Base-by-base conservation (phyloP, 2,113 vertebrate species). In the Tragelaphus scriptus region DNA sequence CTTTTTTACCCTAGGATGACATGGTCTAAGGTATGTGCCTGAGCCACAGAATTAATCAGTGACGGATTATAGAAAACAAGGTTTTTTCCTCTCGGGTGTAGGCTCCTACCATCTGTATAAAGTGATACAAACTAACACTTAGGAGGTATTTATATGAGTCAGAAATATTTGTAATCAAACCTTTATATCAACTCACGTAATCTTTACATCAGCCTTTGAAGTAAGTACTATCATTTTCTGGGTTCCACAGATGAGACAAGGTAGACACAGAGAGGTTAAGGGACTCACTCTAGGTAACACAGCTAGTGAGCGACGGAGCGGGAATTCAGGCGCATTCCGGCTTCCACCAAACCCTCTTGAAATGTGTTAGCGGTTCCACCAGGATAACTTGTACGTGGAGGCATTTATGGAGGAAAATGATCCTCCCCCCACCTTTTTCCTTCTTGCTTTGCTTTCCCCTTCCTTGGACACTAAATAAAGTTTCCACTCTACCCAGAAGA, bases 241-340 rank as follows among this genome's bases (percentile, higher is more conserved):
- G 40, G 4, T 49, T 85, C 85, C 59, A 14, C 44, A 61, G 2
- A 47, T 47, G 65, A 94, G 47, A 28, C 16, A 36, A 36, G 10
- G 10, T 15, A 84, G 94, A 21, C 49, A 30, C 58, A 47, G 81
- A 77, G 36, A 90, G 17, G n/a, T 44, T 53, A 65, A 59, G 23
- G 4, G 58, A 26, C 58, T 55, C 68, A 14, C 53, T 68, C 30
- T 10, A 55, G 51, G 51, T 36, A 13, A 32, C 58, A 85, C 13
- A 59, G 28, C 63, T 51, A 15, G 5, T 49, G 14, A 94, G 19
- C 4, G 15, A 61, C 80, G 47, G 28, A 44, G 30, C 30, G 30
- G 77, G 15, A 7, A 59, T 28, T 14, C n/a, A 1, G 59, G 55
- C 2, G 1, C n/a, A 14, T 51, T 61, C 36, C 0, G 1, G 7